Evolutionary conservation across 2,797 vertebrate species (phyloP).

Genomic region (Acanthurus tractus): DNA sequence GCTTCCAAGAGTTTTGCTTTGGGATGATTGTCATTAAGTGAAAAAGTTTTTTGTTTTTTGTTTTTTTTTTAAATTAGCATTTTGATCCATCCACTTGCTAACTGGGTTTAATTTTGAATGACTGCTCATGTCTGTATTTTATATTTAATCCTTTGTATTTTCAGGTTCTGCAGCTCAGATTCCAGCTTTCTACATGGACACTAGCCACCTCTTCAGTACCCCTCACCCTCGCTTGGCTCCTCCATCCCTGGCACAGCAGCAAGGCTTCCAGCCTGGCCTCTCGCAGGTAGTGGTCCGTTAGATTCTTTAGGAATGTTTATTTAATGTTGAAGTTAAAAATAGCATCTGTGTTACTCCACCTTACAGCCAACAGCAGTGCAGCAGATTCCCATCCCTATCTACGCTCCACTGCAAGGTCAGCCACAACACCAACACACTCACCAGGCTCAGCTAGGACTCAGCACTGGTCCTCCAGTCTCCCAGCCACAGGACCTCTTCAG

Average conservation of each 20-base stretch:
- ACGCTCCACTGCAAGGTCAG: conserved; percentile 96
- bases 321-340: neutral
- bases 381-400: conserved; percentile 98
- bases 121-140: neutral
- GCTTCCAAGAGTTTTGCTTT: neutral
- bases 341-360: neutral
- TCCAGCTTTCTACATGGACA: conserved; percentile 98
- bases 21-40: neutral
- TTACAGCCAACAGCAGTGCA: conserved; percentile 93
- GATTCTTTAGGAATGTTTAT: neutral
- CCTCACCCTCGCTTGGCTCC: conserved; percentile 96
- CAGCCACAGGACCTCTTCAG: conserved; percentile 97
- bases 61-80: neutral
- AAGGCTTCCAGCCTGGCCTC: conserved; percentile 96
- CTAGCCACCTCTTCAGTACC: conserved; percentile 96
- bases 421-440: conserved; percentile 89
- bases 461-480: conserved; percentile 93
- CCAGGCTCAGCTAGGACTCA: conserved; percentile 94
- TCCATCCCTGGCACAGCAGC: conserved; percentile 95
- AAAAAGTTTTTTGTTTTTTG: neutral
- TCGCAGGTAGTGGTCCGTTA: conserved; percentile 89
- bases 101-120: neutral
- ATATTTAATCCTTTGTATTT: conserved; percentile 16
- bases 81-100: too few species aligned
- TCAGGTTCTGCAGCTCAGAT: conserved; percentile 93